Percentiles rank a stretch among this genome's conserved stretches.
Evolutionary conservation across 2,888 invertebrate species (phyloP).

Genomic region (Chouioia cunea): DNA sequence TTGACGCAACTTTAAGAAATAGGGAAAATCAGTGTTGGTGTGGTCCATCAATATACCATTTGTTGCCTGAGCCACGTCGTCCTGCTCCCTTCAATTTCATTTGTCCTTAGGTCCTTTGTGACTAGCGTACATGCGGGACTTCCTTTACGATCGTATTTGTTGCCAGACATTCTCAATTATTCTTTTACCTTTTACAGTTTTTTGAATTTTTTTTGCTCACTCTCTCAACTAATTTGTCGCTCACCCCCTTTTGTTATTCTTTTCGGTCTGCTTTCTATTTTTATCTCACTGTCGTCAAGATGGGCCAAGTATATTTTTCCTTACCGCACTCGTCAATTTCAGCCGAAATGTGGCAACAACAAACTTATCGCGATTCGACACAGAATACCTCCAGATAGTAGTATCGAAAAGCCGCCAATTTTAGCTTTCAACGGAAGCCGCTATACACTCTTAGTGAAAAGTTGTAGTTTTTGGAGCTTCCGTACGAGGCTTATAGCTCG

Average conservation of each 20-base stretch:
- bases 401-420: conserved; percentile 29
- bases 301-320: conserved; percentile 15
- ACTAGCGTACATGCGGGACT: too few relatives aligned
- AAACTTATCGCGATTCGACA: conserved; percentile 1
- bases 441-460: neutral
- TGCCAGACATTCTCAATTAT: conserved; percentile 31
- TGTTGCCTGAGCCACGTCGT: neutral
- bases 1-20: too few relatives aligned
- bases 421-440: conserved; percentile 9
- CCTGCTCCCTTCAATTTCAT: neutral
- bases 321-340: conserved; percentile 30
- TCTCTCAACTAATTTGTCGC: neutral
- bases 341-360: neutral
- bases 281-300: conserved; percentile 10
- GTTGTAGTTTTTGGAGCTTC: neutral
- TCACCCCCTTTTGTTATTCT: neutral
- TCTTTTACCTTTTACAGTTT: conserved; percentile 19
- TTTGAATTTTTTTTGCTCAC: conserved; percentile 12
- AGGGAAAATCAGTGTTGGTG: too few relatives aligned
- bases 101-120: neutral
- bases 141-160: conserved; percentile 1
- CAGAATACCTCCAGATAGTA: conserved; percentile 14
- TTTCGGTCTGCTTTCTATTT: conserved; percentile 42
- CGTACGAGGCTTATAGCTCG: conserved; percentile 8
- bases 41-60: too few relatives aligned